Base-by-base conservation (phyloP, 1,140 invertebrate genomes). In the Habropoda laboriosa region DNA sequence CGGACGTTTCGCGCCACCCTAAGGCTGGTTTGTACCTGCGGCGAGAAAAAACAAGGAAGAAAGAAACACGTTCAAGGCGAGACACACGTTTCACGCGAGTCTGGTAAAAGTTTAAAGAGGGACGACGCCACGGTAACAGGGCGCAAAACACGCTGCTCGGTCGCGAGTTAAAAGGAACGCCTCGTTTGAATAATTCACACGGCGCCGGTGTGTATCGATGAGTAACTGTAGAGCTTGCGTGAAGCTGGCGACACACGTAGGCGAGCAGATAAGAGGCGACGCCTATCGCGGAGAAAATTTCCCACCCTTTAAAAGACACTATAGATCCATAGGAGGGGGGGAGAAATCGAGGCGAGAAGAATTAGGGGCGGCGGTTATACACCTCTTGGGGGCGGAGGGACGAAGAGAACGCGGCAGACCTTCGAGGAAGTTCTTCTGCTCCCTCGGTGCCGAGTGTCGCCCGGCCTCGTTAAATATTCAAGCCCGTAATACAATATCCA, bases 381-480 rank as follows among this genome's bases (percentile, higher is more conserved):
- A 57, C 74, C 66, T 63, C 63, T 8, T 45, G 64, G 30, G 60
- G 68, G 70, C 45, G 63, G 32, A 47, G 60, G 79, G 73, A 58
- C 42, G 63, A 47, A 71, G 70, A 57, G 38, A 74, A 61, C 49
- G 49, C 7, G 40, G 63, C 45, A 79, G 77, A 61, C 86, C 86
- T 86, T 51, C 78, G 66, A 89, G 86, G n/a, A 35, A 67, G 10
- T 67, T 49, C 86, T 87, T 87, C 86, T 88, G 3, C 60, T 81
- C 80, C 84, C 83, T 84, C 81, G 74, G 85, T 66, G 86, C 82
- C 83, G 83, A 90, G 91, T 90, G 89, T 89, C 87, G 87, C 84
- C 27, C 86, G 81, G 80, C 76, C 91, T 92, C 88, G 90, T 93
- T 92, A 93, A 92, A 93, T 92, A 93, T 92, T 92, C 90, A 93